These are phyloP conservation scores for Capromys pilorides DNA, from an alignment of 2,797 vertebrate species.

Conservation along the genomic window DNA sequence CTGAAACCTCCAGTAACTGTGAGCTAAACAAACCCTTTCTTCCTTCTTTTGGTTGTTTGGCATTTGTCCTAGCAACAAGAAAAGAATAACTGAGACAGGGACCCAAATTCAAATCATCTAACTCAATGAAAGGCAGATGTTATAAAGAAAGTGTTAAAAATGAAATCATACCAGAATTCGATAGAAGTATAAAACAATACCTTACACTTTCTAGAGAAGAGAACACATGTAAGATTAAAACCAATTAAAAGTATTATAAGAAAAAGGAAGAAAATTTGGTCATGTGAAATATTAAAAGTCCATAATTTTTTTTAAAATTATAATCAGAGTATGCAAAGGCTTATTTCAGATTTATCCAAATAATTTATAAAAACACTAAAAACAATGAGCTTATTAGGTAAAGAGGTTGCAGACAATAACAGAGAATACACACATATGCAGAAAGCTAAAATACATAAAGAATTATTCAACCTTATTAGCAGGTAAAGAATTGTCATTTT, in stretches of 20 bases:
- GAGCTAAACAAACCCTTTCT: no score
- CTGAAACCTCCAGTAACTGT: no score
- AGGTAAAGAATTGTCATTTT: slow-evolving; percentile 57
- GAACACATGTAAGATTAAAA: slow-evolving; percentile 44
- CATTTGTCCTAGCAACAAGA: no score
- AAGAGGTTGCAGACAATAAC: background rate
- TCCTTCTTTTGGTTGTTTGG: no score
- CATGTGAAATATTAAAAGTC: slow-evolving; percentile 3
- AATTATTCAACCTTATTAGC: background rate
- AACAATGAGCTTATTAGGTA: background rate
- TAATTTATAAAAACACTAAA: slow-evolving; percentile 35
- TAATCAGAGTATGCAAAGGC: background rate
- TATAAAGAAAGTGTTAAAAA: slow-evolving; percentile 6
- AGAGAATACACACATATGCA: slow-evolving; percentile 12
- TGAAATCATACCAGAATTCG: slow-evolving; percentile 7
- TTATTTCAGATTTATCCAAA: slow-evolving; percentile 39
- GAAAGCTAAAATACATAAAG: slow-evolving; percentile 25
- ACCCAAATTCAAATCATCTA: slow-evolving; percentile 4
- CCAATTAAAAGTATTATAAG: background rate
- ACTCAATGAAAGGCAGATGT: background rate
- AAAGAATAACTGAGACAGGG: no score
- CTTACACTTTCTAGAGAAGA: background rate
- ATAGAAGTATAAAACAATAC: background rate
- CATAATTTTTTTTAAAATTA: slow-evolving; percentile 36
- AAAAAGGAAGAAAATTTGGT: slow-evolving; percentile 3